Evolutionary conservation across 1,140 invertebrate species (phyloP), one percentile per base, ranked within the genome.

Genomic region (Zaprionus ghesquierei): DNA sequence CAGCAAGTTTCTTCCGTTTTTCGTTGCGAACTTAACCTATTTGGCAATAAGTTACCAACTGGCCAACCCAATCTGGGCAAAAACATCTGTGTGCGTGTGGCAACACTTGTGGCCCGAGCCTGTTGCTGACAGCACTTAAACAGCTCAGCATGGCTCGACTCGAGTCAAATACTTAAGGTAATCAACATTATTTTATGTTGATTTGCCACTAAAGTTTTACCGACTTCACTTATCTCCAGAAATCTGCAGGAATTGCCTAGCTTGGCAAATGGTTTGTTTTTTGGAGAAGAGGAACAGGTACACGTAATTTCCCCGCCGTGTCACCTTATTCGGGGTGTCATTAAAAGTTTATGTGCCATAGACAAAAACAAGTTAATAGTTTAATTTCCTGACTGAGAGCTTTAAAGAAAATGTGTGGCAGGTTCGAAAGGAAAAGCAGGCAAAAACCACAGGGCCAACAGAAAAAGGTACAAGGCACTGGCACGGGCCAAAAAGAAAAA

Each of bases 121-220:
- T 85, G 81, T 78, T 86, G 81, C 81, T 85, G 81, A 81, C 81
- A 85, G 65, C 66, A 66, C 70, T 70, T 51, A 63, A 79, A 68
- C 65, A 73, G 46, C 51, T 10, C 38, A 29, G 62, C 41, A 18
- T 23, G 50, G 51, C 27, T 29, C 20, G 23, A 35, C 50, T 49
- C 27, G 46, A 23, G 58, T 61, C 41, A 44, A 64, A 75, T 81
- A 75, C 68, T 68, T 58, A 51, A 73, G 71, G 75, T 86, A 86
- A 86, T 86, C 82, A 81, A 77, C 75, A 72, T 31, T 60, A 86
- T 77, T 81, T 86, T 87, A 87, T 81, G 82, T 81, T 73, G 68
- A 79, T 81, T 82, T 72, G 82, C 79, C 82, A 76, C 69, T 87
- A 87, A 86, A 81, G 78, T 87, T 86, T 86, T 81, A 86, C 82